Evolutionary conservation across 2,888 invertebrate genomes (phyloP).

Genomic region (Cinara cedri): DNA sequence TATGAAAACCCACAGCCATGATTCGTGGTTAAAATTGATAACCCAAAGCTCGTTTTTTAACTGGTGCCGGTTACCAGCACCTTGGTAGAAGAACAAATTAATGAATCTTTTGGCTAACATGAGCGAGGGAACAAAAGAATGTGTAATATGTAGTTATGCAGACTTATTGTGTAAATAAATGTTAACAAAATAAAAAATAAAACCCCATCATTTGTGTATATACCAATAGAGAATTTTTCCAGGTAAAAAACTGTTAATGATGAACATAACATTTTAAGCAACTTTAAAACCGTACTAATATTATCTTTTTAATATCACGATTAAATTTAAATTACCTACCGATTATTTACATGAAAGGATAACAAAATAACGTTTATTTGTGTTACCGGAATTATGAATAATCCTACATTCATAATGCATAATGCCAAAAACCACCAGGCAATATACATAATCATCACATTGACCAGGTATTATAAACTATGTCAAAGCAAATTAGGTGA

Average conservation of each 20-base stretch:
- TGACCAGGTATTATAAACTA: too few relatives aligned
- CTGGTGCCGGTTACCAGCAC: not conserved
- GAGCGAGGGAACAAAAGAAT: not conserved
- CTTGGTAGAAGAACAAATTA: constrained; percentile 11
- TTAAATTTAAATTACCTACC: too few relatives aligned
- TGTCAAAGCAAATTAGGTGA: too few relatives aligned
- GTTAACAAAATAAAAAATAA: not conserved
- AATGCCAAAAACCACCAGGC: too few relatives aligned
- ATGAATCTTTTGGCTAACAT: not conserved
- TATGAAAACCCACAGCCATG: not conserved
- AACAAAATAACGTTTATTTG: too few relatives aligned
- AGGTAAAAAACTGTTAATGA: not conserved
- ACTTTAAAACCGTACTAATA: not conserved
- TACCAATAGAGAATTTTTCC: too few relatives aligned
- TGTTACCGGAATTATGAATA: too few relatives aligned
- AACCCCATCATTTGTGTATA: not conserved
- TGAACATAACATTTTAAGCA: not conserved
- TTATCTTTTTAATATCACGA: too few relatives aligned
- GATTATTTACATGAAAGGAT: too few relatives aligned
- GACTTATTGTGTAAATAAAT: not conserved
- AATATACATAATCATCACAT: too few relatives aligned
- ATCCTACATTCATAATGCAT: too few relatives aligned
- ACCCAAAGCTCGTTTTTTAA: constrained; percentile 44
- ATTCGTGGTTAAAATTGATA: constrained; percentile 34
- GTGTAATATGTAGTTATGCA: constrained; percentile 1